These are phyloP conservation scores for Cerceris rybyensis DNA, from an alignment of 2,888 invertebrate genomes.

Conservation along the genomic window DNA sequence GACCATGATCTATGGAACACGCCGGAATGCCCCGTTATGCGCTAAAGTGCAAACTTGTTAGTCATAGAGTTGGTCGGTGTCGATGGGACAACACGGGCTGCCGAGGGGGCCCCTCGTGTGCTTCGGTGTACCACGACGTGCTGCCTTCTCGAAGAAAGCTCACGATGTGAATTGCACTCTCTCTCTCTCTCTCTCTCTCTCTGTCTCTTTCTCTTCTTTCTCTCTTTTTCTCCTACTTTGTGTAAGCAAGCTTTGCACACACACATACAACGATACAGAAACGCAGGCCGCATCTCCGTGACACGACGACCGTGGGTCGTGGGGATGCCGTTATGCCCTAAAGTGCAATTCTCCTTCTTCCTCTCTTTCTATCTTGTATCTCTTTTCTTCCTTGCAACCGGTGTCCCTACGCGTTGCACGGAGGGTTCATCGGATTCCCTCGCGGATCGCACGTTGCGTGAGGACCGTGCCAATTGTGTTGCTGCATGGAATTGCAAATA, in stretches of 20 bases:
- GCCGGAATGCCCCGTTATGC: slow-evolving; percentile 78
- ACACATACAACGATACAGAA: slow-evolving; percentile 50
- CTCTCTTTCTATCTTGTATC: slow-evolving; percentile 21
- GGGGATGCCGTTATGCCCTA: slow-evolving; percentile 78
- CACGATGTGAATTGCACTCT: slow-evolving; percentile 1
- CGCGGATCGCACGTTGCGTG: slow-evolving; percentile 10
- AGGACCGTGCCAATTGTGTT: slow-evolving; percentile 24
- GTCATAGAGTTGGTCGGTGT: slow-evolving; percentile 75
- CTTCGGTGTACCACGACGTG: slow-evolving; percentile 26
- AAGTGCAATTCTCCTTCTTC: slow-evolving; percentile 72
- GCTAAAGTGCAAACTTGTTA: slow-evolving; percentile 82
- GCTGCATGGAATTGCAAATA: slow-evolving; percentile 6
- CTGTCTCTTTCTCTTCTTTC: slow-evolving; percentile 22
- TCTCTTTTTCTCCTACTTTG: slow-evolving; percentile 53
- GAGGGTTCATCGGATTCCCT: slow-evolving; percentile 10
- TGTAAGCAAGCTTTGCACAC: slow-evolving; percentile 55
- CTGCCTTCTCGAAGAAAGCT: slow-evolving; percentile 25
- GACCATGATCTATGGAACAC: slow-evolving; percentile 79
- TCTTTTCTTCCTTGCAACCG: background rate
- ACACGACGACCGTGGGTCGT: slow-evolving; percentile 66
- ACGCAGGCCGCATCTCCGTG: slow-evolving; percentile 51
- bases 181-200: background rate
- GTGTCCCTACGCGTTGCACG: slow-evolving; percentile 1
- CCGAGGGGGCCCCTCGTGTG: slow-evolving; percentile 32
- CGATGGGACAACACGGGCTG: slow-evolving; percentile 65